Percentiles rank a stretch among this genome's conserved stretches.
Evolutionary conservation across 2,113 vertebrate genomes (phyloP).

Genomic region (Cyanoderma ruficeps): DNA sequence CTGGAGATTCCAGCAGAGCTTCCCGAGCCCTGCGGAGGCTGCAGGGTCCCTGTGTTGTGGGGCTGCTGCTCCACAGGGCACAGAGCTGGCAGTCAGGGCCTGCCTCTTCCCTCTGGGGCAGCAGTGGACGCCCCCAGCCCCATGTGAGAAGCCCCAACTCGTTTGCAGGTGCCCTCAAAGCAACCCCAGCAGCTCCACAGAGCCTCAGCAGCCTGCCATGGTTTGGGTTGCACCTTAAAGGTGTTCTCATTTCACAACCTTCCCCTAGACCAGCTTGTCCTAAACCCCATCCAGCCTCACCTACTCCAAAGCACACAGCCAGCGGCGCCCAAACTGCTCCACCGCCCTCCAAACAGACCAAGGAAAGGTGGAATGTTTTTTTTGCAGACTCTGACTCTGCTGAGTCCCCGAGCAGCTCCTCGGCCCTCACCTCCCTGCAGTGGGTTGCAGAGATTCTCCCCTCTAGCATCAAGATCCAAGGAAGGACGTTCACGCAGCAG

Average conservation of each 20-base stretch:
- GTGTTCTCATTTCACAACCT: not conserved
- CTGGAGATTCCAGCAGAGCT: not conserved
- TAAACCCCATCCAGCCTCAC: not conserved
- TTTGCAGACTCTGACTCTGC: constrained; percentile 82
- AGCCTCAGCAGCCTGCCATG: not conserved
- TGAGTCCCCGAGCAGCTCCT: constrained; percentile 80
- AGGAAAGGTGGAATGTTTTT: not conserved
- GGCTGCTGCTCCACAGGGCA: not conserved
- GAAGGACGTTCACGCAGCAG: constrained; percentile 95
- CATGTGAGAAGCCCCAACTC: rapidly evolving
- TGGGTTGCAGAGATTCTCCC: constrained; percentile 98
- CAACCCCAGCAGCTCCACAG: not conserved
- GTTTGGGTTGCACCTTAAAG: not conserved
- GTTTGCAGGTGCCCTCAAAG: rapidly evolving
- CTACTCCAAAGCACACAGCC: not conserved
- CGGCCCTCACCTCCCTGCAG: constrained; percentile 92
- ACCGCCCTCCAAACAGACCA: not conserved
- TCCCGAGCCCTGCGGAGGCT: rapidly evolving
- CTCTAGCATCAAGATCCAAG: constrained; percentile 94
- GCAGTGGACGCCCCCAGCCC: not conserved
- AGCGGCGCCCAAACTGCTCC: not conserved
- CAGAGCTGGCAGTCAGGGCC: not conserved
- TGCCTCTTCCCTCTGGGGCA: not conserved
- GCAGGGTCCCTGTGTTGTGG: rapidly evolving
- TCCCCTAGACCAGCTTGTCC: not conserved